Evolutionary conservation across 2,888 invertebrate genomes (phyloP).

Genomic region (Chironomus tentans): DNA sequence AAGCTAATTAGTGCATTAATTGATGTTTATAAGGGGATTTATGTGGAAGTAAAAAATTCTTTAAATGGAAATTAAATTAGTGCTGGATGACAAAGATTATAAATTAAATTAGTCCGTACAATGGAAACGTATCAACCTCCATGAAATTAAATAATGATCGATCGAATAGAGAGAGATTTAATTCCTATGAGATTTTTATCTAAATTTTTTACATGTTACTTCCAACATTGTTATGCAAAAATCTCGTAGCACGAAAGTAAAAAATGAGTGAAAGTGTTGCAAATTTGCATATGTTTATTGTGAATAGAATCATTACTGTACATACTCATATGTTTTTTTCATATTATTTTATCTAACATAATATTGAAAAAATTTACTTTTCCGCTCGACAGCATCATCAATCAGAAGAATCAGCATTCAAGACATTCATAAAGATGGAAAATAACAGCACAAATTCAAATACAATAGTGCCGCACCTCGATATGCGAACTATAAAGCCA

Average conservation of each 20-base stretch:
- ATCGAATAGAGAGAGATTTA: no score
- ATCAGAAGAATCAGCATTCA: constrained; percentile 15
- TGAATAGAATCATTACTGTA: no score
- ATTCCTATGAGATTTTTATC: no score
- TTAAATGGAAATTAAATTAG: no score
- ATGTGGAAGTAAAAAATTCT: no score
- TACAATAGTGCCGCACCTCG: constrained; percentile 17
- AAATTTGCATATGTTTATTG: not conserved
- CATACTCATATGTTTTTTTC: no score
- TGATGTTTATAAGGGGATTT: not conserved
- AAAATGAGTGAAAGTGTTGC: constrained; percentile 19
- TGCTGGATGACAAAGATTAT: no score
- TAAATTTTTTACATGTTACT: not conserved
- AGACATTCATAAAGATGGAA: constrained; percentile 22
- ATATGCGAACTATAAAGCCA: not conserved
- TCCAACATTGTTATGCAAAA: not conserved
- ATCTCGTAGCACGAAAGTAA: not conserved
- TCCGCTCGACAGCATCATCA: constrained; percentile 5
- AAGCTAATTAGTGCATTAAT: not conserved
- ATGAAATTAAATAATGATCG: no score
- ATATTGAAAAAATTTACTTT: constrained; percentile 1
- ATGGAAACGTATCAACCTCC: no score
- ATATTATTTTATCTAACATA: not conserved
- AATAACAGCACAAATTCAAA: not conserved
- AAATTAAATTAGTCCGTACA: no score